Conservation (phyloP, 30 jellyfish, hydroid and myxozoan species). For the Cassiopea xamachana region DNA sequence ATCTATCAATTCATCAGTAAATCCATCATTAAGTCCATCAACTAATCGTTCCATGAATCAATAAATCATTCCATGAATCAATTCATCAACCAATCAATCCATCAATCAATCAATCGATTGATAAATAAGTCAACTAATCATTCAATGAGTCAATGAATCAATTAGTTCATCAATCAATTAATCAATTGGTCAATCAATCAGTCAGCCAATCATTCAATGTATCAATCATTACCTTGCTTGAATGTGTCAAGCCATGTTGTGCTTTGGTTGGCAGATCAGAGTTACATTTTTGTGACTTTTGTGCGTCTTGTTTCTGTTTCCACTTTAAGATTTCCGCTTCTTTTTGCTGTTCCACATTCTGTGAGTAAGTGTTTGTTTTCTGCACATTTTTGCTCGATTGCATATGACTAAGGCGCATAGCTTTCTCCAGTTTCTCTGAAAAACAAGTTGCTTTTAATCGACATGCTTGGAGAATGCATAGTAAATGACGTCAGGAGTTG, state of each 20-base stretch:
- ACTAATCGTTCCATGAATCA: neutral
- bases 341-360: conserved; percentile 71
- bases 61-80: neutral
- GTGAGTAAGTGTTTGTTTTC: conserved; percentile 75
- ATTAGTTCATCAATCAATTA: too few species aligned
- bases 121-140: too few species aligned
- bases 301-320: conserved; percentile 48
- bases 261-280: neutral
- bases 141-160: too few species aligned
- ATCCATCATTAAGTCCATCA: neutral
- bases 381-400: conserved; percentile 72
- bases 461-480: too few species aligned
- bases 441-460: neutral
- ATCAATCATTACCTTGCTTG: neutral
- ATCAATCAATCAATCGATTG: too few species aligned
- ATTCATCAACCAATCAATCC: too few species aligned
- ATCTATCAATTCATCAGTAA: neutral
- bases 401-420: conserved; percentile 66
- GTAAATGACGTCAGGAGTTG: too few species aligned
- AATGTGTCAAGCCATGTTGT: neutral
- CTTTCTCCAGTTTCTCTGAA: conserved; percentile 61
- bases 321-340: conserved; percentile 65
- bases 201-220: too few species aligned
- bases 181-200: too few species aligned
- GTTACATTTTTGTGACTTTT: neutral